Evolutionary conservation across 2,797 vertebrate genomes (phyloP), one percentile per base, ranked within the genome.

Genomic region (Cryptoblepharus egeriae): DNA sequence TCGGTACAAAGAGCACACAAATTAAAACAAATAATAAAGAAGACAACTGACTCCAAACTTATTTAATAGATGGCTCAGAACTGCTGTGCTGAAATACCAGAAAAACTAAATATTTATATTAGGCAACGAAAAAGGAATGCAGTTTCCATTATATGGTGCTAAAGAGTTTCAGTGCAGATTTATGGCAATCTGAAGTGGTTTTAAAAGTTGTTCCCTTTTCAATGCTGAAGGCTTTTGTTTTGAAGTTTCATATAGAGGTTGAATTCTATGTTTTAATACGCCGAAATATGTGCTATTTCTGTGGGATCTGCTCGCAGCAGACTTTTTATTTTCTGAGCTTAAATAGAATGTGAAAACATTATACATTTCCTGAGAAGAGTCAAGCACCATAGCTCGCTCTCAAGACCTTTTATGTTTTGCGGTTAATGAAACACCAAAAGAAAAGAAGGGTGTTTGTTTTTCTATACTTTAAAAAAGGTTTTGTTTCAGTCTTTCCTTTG

Each of bases 11-110:
- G 88, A 89, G 88, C 86, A 93, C n/a, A 86, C 85, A 89, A 91
- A 88, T 92, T 92, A 93, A 93, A 93, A 91, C 75, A 91, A 78
- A 92, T 91, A 88, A 88, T 91, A 88, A 87, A 88, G 77, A 42
- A 88, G 81, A 86, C 89, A 91, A 91, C 88, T 88, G 86, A 92
- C 87, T 91, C 84, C 84, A 91, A 84, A 88, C 70, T 88, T 85
- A 92, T 76, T 92, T 92, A 92, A 90, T 89, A 92, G 88, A 88
- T 88, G 61, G 79, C 87, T 81, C 30, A 81, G 87, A 89, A 85
- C 58, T 92, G 78, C 78, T 84, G 70, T 77, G 45, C 65, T 88
- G 86, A 91, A 91, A 88, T 85, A 74, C 58, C 87, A 88, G 72
- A 91, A 83, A n/a, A 90, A 88, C 85, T 89, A 89, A 87, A 89